Evolutionary conservation across 2,113 vertebrate genomes (phyloP), one percentile per base, ranked within the genome.

Genomic region (Aptenodytes patagonicus): DNA sequence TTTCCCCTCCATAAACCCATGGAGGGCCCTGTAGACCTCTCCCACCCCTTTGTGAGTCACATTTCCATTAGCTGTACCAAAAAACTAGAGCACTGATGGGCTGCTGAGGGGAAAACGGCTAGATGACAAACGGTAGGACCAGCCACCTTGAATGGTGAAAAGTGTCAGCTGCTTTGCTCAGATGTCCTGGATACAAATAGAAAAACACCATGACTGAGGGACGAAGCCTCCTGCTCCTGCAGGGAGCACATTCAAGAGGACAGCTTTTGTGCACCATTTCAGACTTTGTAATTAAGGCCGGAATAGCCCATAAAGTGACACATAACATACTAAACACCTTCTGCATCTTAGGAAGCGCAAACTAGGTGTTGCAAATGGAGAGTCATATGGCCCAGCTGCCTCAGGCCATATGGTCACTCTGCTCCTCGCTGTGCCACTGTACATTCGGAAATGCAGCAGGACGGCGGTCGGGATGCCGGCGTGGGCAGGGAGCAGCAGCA

Each of bases 321-420:
- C 83, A 54, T 60, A 95, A 86, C 73, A 73, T 93, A 79, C 96
- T 92, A 97, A 95, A 95, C 87, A 94, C 81, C 78, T 82, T 96
- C 93, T 95, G 72, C 13, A 2, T 78, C 51, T 94, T 58, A 86
- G 86, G n/a, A 82, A 95, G 42, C 15, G 5, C 65, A 60, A 38
- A 32, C 19, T 87, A 90, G 91, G 84, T 81, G 92, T 77, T 72
- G 54, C 78, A 95, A 95, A 95, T 60, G 95, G 82, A 73, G 90
- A 17, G 51, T 97, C 72, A 36, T 5, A 84, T 17, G 38, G 71
- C 51, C 95, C 96, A 93, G 83, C 87, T 97, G 65, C 84, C 77
- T 62, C 80, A 60, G 96, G 69, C 95, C 96, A 90, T 95, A 90
- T 89, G 93, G 89, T 66, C 66, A 34, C 61, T 54, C 73, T 87